These are phyloP conservation scores for Parasteatoda lunata DNA, from an alignment of 2,888 invertebrate species.

Conservation along the genomic window DNA sequence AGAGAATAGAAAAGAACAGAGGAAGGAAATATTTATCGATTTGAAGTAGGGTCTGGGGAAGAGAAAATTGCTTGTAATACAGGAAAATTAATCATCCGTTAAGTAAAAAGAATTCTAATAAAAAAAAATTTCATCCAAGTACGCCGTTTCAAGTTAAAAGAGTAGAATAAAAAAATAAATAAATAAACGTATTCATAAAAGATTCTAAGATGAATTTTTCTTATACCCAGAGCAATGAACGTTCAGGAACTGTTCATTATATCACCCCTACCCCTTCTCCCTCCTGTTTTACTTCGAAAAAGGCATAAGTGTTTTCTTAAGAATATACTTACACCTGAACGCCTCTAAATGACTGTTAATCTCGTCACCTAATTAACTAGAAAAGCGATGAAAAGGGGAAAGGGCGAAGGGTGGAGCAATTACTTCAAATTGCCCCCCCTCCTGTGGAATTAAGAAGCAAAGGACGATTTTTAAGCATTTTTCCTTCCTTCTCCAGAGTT, in stretches of 20 bases:
- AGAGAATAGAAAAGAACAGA: background rate
- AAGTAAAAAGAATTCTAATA: constrained; percentile 34
- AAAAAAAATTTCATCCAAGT: constrained; percentile 29
- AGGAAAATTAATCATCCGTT: constrained; percentile 57
- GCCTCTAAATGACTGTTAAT: constrained; percentile 66
- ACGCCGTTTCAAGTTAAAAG: constrained; percentile 12
- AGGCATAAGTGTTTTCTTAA: constrained; percentile 53
- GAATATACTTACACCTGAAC: constrained; percentile 60
- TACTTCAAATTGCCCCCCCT: constrained; percentile 46
- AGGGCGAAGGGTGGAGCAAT: constrained; percentile 28
- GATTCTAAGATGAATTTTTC: constrained; percentile 55
- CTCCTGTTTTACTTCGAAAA: constrained; percentile 4
- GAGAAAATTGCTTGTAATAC: constrained; percentile 45
- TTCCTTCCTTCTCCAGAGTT: background rate
- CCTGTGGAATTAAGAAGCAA: constrained; percentile 35
- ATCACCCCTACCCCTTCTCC: constrained; percentile 1
- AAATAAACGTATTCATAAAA: constrained; percentile 15
- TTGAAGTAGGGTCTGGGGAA: background rate
- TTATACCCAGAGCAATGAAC: background rate
- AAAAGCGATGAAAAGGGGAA: constrained; percentile 38
- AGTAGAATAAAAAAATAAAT: constrained; percentile 17
- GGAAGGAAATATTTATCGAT: constrained; percentile 10
- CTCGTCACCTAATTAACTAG: constrained; percentile 66
- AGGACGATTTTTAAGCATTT: constrained; percentile 12
- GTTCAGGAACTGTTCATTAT: constrained; percentile 42